Conservation (phyloP, 2,888 invertebrate species). For the Sphaeridia pumilis region DNA sequence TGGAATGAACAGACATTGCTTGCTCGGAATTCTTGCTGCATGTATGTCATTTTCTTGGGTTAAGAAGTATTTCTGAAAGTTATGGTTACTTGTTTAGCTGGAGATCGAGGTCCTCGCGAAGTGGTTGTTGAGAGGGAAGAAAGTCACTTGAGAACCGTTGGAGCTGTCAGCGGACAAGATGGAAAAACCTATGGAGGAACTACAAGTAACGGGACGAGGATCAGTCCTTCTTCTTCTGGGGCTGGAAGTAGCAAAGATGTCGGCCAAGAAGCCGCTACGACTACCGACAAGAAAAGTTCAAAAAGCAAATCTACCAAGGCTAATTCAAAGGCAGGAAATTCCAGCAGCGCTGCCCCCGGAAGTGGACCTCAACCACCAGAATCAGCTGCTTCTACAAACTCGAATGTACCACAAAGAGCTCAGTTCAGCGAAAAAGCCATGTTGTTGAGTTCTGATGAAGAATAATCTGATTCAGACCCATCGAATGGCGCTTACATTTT, state of each 20-base stretch:
- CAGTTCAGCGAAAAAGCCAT: conserved; percentile 94
- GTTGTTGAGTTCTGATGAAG: conserved; percentile 89
- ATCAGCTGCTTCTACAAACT: conserved; percentile 3
- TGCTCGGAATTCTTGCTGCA: no score
- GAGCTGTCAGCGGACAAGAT: neutral
- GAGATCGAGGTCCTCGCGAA: neutral
- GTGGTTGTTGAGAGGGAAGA: neutral
- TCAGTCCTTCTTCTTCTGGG: neutral
- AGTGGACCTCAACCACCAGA: neutral
- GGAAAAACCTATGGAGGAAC: conserved; percentile 2
- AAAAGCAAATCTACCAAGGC: neutral
- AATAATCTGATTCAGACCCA: no score
- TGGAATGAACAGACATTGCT: no score
- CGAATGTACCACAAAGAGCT: conserved; percentile 28
- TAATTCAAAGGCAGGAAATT: neutral
- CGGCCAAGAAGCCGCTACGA: neutral
- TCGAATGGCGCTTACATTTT: no score
- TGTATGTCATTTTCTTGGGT: no score
- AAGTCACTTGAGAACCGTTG: neutral
- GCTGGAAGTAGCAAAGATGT: neutral
- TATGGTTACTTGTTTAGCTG: no score
- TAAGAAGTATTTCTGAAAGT: no score
- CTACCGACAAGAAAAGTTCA: neutral
- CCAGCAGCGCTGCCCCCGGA: neutral
- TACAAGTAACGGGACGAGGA: neutral